Evolutionary conservation across 1,140 invertebrate species (phyloP).

Genomic region (Trachymyrmex cornetzi): DNA sequence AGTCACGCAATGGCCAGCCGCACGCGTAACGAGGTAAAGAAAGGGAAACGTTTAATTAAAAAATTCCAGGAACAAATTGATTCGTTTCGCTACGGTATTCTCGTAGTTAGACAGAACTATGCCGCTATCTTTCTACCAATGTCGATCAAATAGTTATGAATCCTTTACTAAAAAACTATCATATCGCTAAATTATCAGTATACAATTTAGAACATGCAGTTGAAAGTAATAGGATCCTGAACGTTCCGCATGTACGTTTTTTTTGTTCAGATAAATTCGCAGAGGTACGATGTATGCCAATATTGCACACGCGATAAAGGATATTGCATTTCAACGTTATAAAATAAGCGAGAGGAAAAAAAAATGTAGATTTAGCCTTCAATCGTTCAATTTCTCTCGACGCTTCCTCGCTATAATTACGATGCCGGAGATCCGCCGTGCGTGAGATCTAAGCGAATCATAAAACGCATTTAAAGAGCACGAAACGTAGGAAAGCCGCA

Average conservation of each 20-base stretch:
- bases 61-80: constrained; percentile 47
- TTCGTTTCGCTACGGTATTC: constrained; percentile 37
- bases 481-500: background rate
- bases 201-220: background rate
- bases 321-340: background rate
- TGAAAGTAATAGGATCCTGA: background rate
- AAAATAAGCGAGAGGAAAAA: constrained; percentile 11
- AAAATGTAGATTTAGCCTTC: constrained; percentile 8
- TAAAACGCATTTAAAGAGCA: background rate
- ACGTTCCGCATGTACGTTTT: constrained; percentile 6
- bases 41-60: constrained; percentile 64
- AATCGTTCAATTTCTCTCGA: constrained; percentile 24
- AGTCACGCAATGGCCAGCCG: constrained; percentile 37
- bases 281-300: background rate
- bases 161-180: constrained; percentile 14
- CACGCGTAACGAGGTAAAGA: constrained; percentile 44
- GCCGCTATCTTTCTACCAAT: constrained; percentile 33
- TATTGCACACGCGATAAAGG: background rate
- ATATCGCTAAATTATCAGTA: constrained; percentile 32
- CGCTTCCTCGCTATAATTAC: background rate
- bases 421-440: background rate
- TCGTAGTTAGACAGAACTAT: constrained; percentile 29
- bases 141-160: constrained; percentile 41
- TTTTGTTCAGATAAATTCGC: background rate
- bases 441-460: background rate